Percentiles rank a stretch among this genome's conserved stretches.
Evolutionary conservation across 2,113 vertebrate species (phyloP).

Genomic region (Oncorhynchus tshawytscha): DNA sequence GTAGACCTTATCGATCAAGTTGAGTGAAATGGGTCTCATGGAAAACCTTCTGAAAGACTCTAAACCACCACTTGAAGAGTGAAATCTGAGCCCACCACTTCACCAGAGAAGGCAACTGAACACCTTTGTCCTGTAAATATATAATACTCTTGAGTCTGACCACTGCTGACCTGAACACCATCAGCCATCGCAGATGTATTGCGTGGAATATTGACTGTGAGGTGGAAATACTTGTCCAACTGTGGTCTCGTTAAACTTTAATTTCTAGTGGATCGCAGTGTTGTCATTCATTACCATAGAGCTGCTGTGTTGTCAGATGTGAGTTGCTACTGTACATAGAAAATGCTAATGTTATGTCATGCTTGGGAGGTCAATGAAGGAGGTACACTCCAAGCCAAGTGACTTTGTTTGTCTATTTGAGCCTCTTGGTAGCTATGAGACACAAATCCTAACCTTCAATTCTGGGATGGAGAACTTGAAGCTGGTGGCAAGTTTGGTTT

Average conservation of each 20-base stretch:
- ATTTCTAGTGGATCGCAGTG: too few species aligned
- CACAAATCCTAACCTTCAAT: conserved; percentile 81
- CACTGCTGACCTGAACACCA: too few species aligned
- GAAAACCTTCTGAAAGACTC: conserved; percentile 60
- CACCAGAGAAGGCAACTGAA: conserved; percentile 67
- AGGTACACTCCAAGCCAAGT: background rate
- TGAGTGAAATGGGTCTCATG: conserved; percentile 53
- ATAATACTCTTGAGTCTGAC: background rate
- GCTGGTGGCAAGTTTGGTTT: conserved; percentile 82
- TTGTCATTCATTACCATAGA: too few species aligned
- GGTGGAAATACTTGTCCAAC: too few species aligned
- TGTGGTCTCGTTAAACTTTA: too few species aligned
- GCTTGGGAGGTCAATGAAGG: too few species aligned
- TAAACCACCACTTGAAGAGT: too few species aligned
- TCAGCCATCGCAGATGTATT: too few species aligned
- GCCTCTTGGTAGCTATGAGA: background rate
- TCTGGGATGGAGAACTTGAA: conserved; percentile 89
- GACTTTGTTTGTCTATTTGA: background rate
- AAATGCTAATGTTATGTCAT: too few species aligned
- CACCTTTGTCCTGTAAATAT: conserved; percentile 55
- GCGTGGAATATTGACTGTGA: too few species aligned
- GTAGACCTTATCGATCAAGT: conserved; percentile 16
- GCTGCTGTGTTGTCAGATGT: too few species aligned
- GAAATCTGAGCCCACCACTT: conserved; percentile 39
- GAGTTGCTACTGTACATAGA: too few species aligned